Evolutionary conservation across 2,113 vertebrate genomes (phyloP).

Genomic region (Sorex fumeus): DNA sequence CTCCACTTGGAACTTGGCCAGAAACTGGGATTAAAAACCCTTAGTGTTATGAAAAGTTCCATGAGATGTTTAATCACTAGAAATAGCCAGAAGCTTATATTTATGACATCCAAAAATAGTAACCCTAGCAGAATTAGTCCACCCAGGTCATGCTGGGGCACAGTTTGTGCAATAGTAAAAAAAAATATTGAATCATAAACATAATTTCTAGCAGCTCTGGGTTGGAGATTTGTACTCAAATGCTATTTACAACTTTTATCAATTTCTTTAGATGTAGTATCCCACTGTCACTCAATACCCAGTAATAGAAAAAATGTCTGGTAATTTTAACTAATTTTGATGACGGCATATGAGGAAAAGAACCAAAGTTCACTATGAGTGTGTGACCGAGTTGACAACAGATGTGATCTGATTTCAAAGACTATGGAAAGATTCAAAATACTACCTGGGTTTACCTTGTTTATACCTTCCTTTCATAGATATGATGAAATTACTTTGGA

Average conservation of each 20-base stretch:
- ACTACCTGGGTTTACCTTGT: neutral
- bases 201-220: slow-evolving; percentile 77
- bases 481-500: neutral
- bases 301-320: slow-evolving; percentile 37
- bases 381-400: neutral
- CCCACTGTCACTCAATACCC: slow-evolving; percentile 52
- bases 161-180: slow-evolving; percentile 79
- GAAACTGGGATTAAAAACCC: slow-evolving; percentile 81
- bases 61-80: slow-evolving; percentile 84
- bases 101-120: slow-evolving; percentile 82
- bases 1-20: slow-evolving; percentile 79
- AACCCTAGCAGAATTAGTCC: slow-evolving; percentile 73
- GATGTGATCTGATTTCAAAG: slow-evolving; percentile 11
- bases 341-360: neutral
- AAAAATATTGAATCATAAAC: slow-evolving; percentile 81
- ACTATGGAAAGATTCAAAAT: neutral
- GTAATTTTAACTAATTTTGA: slow-evolving; percentile 28
- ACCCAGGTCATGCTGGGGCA: slow-evolving; percentile 80
- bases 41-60: slow-evolving; percentile 84
- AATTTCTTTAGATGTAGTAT: slow-evolving; percentile 52
- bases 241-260: slow-evolving; percentile 71
- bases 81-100: slow-evolving; percentile 83
- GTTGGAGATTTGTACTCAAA: slow-evolving; percentile 72
- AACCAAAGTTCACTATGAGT: neutral
- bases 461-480: neutral